Evolutionary conservation across 1,140 invertebrate genomes (phyloP).

Genomic region (Lepidurus apus): DNA sequence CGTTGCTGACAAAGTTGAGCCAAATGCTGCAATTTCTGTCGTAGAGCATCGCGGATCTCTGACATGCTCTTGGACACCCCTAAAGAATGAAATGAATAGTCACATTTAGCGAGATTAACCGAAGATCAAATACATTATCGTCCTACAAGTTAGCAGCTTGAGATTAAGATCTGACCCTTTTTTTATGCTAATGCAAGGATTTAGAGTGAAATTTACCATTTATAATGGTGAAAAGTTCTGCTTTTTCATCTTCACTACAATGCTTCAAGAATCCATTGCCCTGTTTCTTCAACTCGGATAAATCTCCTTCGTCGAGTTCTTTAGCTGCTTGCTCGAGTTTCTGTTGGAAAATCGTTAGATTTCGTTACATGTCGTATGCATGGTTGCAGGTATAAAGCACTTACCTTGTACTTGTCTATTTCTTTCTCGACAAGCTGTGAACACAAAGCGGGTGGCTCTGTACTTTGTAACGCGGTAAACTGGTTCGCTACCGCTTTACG

Average conservation of each 20-base stretch:
- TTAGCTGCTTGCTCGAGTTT: slow-evolving; percentile 67
- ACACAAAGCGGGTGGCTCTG: slow-evolving; percentile 61
- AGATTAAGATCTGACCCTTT: neutral
- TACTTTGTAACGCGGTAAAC: slow-evolving; percentile 58
- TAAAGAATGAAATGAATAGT: neutral
- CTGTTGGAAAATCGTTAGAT: slow-evolving; percentile 38
- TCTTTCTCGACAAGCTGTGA: slow-evolving; percentile 62
- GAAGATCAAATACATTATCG: neutral
- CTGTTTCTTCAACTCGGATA: slow-evolving; percentile 66
- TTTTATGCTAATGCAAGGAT: neutral
- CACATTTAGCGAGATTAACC: neutral
- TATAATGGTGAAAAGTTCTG: slow-evolving; percentile 43
- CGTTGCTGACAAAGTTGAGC: slow-evolving; percentile 48
- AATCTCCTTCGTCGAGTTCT: slow-evolving; percentile 66
- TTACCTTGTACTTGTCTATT: slow-evolving; percentile 60
- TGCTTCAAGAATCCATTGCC: slow-evolving; percentile 69
- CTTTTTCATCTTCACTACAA: slow-evolving; percentile 63
- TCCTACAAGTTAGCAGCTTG: neutral
- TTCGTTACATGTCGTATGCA: neutral
- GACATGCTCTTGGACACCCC: slow-evolving; percentile 26
- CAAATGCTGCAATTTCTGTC: slow-evolving; percentile 23
- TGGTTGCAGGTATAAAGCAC: slow-evolving; percentile 28
- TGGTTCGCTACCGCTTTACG: slow-evolving; percentile 71
- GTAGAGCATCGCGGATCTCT: slow-evolving; percentile 6
- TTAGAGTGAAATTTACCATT: slow-evolving; percentile 24